These are phyloP conservation scores for Gortyna flavago DNA, from an alignment of 2,888 invertebrate genomes.

Conservation along the genomic window DNA sequence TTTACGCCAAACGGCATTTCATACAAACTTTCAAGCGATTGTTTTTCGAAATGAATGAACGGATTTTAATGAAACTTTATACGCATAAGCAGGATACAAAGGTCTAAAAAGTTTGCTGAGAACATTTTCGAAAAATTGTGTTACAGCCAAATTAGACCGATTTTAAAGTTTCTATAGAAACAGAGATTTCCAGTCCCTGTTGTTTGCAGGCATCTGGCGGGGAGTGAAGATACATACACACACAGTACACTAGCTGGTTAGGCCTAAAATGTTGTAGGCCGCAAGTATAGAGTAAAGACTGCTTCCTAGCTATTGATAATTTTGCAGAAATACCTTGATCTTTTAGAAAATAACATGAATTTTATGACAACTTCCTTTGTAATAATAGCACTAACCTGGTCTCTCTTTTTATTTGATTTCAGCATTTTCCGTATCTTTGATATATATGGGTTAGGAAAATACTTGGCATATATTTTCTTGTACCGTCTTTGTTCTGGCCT, in stretches of 20 bases:
- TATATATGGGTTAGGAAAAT: conserved; percentile 97
- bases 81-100: too few species aligned
- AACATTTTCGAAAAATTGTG: too few species aligned
- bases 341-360: background rate
- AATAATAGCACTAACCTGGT: conserved; percentile 77
- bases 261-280: background rate
- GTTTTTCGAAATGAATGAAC: too few species aligned
- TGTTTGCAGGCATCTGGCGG: background rate
- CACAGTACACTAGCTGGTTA: background rate
- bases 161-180: too few species aligned
- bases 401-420: conserved; percentile 90
- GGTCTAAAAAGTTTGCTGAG: too few species aligned
- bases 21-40: too few species aligned
- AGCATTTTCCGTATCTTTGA: conserved; percentile 97
- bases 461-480: conserved; percentile 97
- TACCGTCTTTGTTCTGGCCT: conserved; percentile 98
- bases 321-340: background rate
- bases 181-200: too few species aligned
- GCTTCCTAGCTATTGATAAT: background rate
- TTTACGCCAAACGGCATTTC: too few species aligned
- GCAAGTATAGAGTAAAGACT: background rate
- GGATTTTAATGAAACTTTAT: too few species aligned
- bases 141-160: too few species aligned
- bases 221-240: background rate
- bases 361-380: background rate